phyloP scores from a whole-genome alignment of 2,113 vertebrate species.

The Cichladusa arquata region DNA sequence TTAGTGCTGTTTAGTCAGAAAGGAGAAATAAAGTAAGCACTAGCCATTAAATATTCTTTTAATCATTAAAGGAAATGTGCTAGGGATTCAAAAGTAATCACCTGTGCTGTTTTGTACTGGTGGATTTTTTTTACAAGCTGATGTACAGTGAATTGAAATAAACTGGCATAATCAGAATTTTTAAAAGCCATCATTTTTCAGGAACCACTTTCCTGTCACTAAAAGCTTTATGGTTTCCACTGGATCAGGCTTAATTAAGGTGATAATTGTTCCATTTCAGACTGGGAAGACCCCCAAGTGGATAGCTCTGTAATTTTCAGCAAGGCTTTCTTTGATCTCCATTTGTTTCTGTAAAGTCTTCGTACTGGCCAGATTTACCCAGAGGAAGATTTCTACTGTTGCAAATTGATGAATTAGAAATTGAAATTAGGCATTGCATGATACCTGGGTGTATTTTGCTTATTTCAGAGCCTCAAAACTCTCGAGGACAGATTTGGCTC shows the following conservation, averaged over 20 bases:
- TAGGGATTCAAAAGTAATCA: slow-evolving; percentile 3
- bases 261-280: slow-evolving; percentile 36
- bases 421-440: not conserved
- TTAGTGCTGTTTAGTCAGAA: slow-evolving; percentile 33
- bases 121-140: not conserved
- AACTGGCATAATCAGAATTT: slow-evolving; percentile 22
- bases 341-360: slow-evolving; percentile 38
- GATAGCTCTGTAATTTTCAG: slow-evolving; percentile 33
- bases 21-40: slow-evolving; percentile 11
- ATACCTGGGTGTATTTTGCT: slow-evolving; percentile 23
- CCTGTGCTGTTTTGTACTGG: not conserved
- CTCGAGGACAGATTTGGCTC: not conserved
- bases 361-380: not conserved
- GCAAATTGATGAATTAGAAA: slow-evolving; percentile 36
- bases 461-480: not conserved
- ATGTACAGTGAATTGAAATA: slow-evolving; percentile 14
- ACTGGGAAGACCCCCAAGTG: not conserved
- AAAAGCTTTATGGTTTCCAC: slow-evolving; percentile 46
- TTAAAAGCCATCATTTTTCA: slow-evolving; percentile 30
- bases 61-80: slow-evolving; percentile 9
- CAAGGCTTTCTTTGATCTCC: slow-evolving; percentile 45
- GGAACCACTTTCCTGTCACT: slow-evolving; percentile 30
- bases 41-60: slow-evolving; percentile 45
- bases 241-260: slow-evolving; percentile 46
- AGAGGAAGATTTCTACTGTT: slow-evolving; percentile 16